These are phyloP conservation scores for Crioceris asparagi DNA, from an alignment of 2,888 invertebrate species.

Conservation along the genomic window DNA sequence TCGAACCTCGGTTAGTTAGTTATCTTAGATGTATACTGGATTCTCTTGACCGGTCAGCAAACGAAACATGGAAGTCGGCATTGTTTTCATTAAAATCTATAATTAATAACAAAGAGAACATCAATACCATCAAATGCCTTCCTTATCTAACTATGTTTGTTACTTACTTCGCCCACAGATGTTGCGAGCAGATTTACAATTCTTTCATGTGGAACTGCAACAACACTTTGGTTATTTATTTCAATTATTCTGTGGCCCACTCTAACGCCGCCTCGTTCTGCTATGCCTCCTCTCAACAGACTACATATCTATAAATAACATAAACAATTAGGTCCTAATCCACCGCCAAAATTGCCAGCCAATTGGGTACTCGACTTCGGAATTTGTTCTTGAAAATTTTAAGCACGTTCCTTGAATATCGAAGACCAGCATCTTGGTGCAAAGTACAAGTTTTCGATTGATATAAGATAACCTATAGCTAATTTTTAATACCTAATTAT, in stretches of 20 bases:
- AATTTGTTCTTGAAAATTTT: no score
- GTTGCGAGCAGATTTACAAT: constrained; percentile 98
- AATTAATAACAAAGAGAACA: constrained; percentile 26
- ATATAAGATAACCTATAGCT: no score
- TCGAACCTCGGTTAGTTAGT: constrained; percentile 37
- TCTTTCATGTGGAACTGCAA: constrained; percentile 98
- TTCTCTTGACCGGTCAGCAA: constrained; percentile 98
- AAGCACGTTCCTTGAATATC: no score
- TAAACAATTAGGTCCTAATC: background rate
- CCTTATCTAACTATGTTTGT: background rate
- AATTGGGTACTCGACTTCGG: no score
- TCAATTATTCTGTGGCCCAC: constrained; percentile 99
- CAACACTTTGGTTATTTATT: constrained; percentile 98
- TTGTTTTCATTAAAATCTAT: constrained; percentile 99
- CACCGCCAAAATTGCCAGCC: constrained; percentile 13
- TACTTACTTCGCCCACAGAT: constrained; percentile 91
- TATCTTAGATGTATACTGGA: constrained; percentile 88
- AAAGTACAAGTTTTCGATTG: no score
- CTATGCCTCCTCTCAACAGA: constrained; percentile 93
- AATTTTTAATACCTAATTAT: no score
- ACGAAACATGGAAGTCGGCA: constrained; percentile 99
- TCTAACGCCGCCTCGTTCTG: constrained; percentile 95
- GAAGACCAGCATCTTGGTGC: no score
- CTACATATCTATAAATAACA: constrained; percentile 76
- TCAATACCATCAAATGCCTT: background rate